Conservation (phyloP, 1,140 invertebrate species). For the Cydia strobilella region DNA sequence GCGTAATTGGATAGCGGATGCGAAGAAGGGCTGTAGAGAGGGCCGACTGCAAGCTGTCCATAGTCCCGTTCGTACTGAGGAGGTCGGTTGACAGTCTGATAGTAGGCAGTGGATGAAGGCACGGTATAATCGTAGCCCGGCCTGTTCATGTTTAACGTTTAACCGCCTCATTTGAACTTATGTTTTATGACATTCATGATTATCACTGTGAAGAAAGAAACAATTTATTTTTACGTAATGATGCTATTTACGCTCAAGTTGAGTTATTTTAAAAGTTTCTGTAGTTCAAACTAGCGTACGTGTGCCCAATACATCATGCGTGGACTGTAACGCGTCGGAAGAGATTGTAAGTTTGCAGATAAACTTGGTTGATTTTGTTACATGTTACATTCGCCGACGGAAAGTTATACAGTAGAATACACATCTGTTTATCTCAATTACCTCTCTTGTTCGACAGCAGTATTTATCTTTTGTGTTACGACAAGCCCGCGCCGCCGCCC, state of each 20-base stretch:
- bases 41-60: constrained; percentile 61
- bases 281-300: constrained; percentile 2
- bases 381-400: constrained; percentile 58
- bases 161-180: constrained; percentile 73
- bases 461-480: constrained; percentile 74
- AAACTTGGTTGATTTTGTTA: constrained; percentile 70
- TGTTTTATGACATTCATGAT: constrained; percentile 54
- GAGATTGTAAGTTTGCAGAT: constrained; percentile 47
- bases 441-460: constrained; percentile 61
- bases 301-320: constrained; percentile 20
- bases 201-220: constrained; percentile 40
- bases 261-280: constrained; percentile 18
- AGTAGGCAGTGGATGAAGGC: constrained; percentile 71
- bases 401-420: constrained; percentile 68
- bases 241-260: constrained; percentile 50
- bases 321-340: constrained; percentile 37
- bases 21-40: constrained; percentile 67
- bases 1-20: constrained; percentile 73
- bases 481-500: constrained; percentile 47
- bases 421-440: constrained; percentile 74
- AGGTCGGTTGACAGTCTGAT: constrained; percentile 66
- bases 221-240: constrained; percentile 38
- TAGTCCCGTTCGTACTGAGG: constrained; percentile 73
- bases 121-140: constrained; percentile 74
- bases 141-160: constrained; percentile 75